Evolutionary conservation across 2,113 vertebrate genomes (phyloP), one percentile per base, ranked within the genome.

Genomic region (Athene noctua): DNA sequence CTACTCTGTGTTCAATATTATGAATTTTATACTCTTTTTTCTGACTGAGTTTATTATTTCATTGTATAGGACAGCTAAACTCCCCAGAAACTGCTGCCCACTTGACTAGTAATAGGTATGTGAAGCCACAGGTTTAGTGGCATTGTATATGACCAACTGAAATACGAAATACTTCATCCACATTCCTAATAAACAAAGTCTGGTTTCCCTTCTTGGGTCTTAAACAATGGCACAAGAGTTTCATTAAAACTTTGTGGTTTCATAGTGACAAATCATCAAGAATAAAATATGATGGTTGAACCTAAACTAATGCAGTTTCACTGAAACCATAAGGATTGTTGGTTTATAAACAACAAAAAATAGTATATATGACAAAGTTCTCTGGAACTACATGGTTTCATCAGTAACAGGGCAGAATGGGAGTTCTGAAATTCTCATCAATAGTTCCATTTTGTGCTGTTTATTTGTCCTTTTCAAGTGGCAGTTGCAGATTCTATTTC

Each of bases 11-110:
- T 97, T 80, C 66, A 87, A 89, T 79, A 79, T 90, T 90, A 92
- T 73, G 32, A 85, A 65, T 92, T 79, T 91, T 94, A 95, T 78
- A 82, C 86, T 90, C 29, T 95, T 94, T 93, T 80, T 87, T 90
- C 70, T 89, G 46, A 88, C 11, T 40, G 63, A 88, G 42, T 95
- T 91, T 94, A 83, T 70, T 93, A 85, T 95, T 97, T 96, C 75
- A 84, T n/a, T 62, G 49, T 80, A 68, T 71, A 65, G 40, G 90
- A 61, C 71, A 83, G 80, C 55, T 82, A 88, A 84, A 73, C 34
- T 89, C 86, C 38, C 30, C 75, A 46, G 73, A 97, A 97, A 97
- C 49, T 49, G 80, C 95, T 92, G 80, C 32, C 68, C 52, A 54
- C 65, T 93, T 97, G 62, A 80, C 80, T 83, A 90, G 70, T 30